Evolutionary conservation across 2,888 invertebrate genomes (phyloP).

Genomic region (Netelia virgata): DNA sequence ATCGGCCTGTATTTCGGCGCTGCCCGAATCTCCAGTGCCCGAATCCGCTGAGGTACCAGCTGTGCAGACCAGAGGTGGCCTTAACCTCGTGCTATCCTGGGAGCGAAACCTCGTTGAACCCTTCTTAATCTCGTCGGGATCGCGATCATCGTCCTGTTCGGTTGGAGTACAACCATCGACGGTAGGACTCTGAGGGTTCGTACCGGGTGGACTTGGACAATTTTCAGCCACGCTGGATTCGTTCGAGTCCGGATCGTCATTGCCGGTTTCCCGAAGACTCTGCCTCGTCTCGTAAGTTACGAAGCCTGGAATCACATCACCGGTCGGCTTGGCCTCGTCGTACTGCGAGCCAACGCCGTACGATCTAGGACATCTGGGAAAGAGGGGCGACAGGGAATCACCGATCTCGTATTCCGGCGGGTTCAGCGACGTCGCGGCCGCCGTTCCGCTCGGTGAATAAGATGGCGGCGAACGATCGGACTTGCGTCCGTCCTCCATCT

Average conservation of each 20-base stretch:
- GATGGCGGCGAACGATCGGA: conserved; percentile 52
- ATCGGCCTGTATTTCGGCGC: conserved; percentile 81
- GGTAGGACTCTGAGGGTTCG: conserved; percentile 64
- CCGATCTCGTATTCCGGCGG: conserved; percentile 59
- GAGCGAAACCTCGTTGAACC: conserved; percentile 59
- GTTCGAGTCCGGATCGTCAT: conserved; percentile 45
- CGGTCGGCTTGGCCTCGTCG: conserved; percentile 56
- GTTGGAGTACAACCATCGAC: conserved; percentile 41
- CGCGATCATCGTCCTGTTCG: conserved; percentile 39
- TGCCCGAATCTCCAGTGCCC: conserved; percentile 83
- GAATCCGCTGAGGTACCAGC: conserved; percentile 82
- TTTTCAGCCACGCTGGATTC: conserved; percentile 62
- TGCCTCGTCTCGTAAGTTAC: conserved; percentile 62
- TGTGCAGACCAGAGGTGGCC: conserved; percentile 80
- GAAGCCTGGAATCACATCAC: conserved; percentile 66
- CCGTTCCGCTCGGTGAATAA: conserved; percentile 48
- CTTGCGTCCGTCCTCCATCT: conserved; percentile 12
- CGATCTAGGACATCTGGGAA: conserved; percentile 69
- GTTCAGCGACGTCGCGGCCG: conserved; percentile 46
- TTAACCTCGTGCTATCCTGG: conserved; percentile 77
- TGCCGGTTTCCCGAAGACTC: conserved; percentile 36
- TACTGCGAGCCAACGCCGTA: conserved; percentile 61
- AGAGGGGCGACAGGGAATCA: conserved; percentile 71
- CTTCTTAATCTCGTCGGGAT: conserved; percentile 53
- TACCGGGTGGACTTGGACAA: conserved; percentile 58